These are phyloP conservation scores for Nycteola revayana DNA, from an alignment of 2,888 invertebrate species.

Conservation along the genomic window DNA sequence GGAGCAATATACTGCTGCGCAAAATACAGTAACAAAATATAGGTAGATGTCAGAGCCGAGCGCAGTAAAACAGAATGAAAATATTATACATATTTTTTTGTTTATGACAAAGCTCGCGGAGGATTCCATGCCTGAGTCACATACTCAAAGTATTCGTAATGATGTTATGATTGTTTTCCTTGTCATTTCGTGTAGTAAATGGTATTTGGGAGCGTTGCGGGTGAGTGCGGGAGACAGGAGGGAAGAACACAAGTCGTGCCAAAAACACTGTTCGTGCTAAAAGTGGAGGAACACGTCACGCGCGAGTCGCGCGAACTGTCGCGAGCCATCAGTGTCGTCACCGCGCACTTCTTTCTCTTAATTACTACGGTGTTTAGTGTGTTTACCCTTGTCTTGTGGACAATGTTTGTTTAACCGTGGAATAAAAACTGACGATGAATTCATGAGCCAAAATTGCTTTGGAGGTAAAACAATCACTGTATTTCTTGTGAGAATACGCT, in stretches of 20 bases:
- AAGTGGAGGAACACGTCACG: conserved; percentile 64
- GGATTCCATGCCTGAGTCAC: conserved; percentile 25
- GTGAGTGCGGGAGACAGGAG: conserved; percentile 47
- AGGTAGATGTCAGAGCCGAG: no score
- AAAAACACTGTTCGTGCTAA: conserved; percentile 68
- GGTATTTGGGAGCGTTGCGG: conserved; percentile 17
- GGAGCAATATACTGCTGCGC: no score
- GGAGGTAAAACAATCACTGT: conserved; percentile 4
- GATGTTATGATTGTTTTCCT: conserved; percentile 29
- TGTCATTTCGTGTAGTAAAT: conserved; percentile 32
- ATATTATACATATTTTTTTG: no score
- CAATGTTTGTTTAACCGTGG: conserved; percentile 14
- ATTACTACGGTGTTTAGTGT: conserved; percentile 34
- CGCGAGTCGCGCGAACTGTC: conserved; percentile 44
- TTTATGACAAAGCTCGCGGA: background rate
- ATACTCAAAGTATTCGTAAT: conserved; percentile 17
- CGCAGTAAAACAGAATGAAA: no score
- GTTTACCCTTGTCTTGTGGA: conserved; percentile 28
- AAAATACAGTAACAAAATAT: no score
- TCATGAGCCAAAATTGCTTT: conserved; percentile 5
- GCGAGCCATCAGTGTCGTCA: conserved; percentile 34
- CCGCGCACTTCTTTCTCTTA: conserved; percentile 33
- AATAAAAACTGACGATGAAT: conserved; percentile 10
- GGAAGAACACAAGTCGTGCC: conserved; percentile 62
- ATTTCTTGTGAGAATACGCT: no score